Evolutionary conservation across 2,797 vertebrate genomes (phyloP), one percentile per base, ranked within the genome.

Genomic region (Zalophus californianus): DNA sequence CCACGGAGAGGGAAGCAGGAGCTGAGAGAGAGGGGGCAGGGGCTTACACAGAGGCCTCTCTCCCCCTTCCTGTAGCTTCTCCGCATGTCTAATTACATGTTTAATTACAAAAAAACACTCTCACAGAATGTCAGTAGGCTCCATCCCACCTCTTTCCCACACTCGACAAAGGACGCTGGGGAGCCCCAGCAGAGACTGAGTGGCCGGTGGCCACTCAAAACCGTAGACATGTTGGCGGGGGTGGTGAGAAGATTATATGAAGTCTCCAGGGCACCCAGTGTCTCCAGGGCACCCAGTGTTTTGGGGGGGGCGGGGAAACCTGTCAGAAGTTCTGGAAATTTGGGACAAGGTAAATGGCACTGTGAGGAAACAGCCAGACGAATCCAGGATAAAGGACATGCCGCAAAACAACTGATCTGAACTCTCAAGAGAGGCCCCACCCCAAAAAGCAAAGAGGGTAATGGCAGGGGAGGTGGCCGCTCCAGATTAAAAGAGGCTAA

Each of bases 391-490:
- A 11, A 92, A 52, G 70, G 13, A 29, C 1, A 20, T 18, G 54
- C 62, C 10, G 10, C 7, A 13, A 29, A 48, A 58, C n/a, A 80
- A 68, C 21, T 35, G 66, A 44, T 38, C 27, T 82, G 48, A 23
- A 50, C 27, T 48, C 44, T 72, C 16, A 7, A 25, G 60, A 80
- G 23, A 78, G 50, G 9, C 41, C 13, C 35, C 23, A 11, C 11
- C 23, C n/a, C 1, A 5, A 41, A 38, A 54, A 50, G 7, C 1
- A 27, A 54, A 64, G 50, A 13, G 7, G 25, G 7, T 0, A 6
- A 18, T 21, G 25, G 79, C 2, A n/a, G 32, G 72, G 1, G 48
- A 50, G 9, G n/a, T 0, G 5, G 60, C 16, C n/a, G 7, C 7
- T 11, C 5, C 12, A 18, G 68, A 23, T 52, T 50, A 50, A 23